Evolutionary conservation across 2,888 invertebrate species (phyloP), one percentile per base, ranked within the genome.

Genomic region (Galeruca laticollis): DNA sequence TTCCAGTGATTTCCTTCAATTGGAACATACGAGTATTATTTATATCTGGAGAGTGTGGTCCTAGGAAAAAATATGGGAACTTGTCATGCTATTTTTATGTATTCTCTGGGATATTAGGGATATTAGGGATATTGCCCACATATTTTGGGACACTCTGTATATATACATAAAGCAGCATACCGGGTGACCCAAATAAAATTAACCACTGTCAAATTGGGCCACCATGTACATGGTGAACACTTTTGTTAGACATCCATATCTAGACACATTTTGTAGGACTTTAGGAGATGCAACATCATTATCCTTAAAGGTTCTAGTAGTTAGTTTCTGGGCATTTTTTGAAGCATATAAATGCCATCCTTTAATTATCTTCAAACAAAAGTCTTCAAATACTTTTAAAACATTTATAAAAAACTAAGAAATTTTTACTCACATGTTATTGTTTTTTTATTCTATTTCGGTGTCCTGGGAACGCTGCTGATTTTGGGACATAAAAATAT

Each of bases 401-500:
- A 52, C 33, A 52, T 26, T 21, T 52, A 21, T 52, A 10, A 21
- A 52, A 52, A 52, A 52, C 52, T 52, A 52, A 52, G 52, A 52
- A 52, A 52, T 52, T 52, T 52, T 52, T 18, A 52, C 5, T n/a
- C 8, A 52, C 52, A 15, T n/a, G n/a, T n/a, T n/a, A n/a, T n/a
- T n/a, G n/a, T n/a, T 52, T 11, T 52, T 52, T 2, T 52, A 15
- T n/a, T 52, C 18, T 20, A 15, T 54, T 54, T 20, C n/a, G n/a
- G 52, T 52, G 52, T 52, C 52, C 52, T 52, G 60, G 60, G 60
- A 60, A 60, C 15, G 60, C 60, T 60, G 60, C 40, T 60, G 60
- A 40, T 60, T 60, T 60, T 60, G 60, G 20, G 60, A 60, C 40
- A 37, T 60, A 40, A 40, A 60, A 60, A 60, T 60, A 60, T 37